Evolutionary conservation across 1,140 invertebrate genomes (phyloP).

Genomic region (Ceratitis capitata): DNA sequence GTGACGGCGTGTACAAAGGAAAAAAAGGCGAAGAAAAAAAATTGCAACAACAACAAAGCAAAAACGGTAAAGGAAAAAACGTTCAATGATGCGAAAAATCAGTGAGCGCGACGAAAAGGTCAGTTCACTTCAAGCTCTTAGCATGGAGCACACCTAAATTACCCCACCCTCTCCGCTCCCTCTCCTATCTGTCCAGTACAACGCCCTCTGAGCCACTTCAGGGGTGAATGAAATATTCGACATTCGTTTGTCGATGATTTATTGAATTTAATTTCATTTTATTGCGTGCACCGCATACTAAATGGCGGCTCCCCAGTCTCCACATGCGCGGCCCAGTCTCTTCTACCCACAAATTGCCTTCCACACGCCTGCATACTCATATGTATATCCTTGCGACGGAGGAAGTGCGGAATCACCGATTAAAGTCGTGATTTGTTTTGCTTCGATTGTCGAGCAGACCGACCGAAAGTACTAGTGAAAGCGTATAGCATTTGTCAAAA

Average conservation of each 20-base stretch:
- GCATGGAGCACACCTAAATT: too few relatives aligned
- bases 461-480: background rate
- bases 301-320: background rate
- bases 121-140: background rate
- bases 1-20: background rate
- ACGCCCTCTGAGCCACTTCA: background rate
- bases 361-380: background rate
- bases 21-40: background rate
- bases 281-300: background rate
- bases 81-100: slow-evolving; percentile 1
- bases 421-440: background rate
- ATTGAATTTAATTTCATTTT: slow-evolving; percentile 35
- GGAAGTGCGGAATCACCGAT: background rate
- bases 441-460: background rate
- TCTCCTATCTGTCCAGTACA: background rate
- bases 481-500: background rate
- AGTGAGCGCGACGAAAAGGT: slow-evolving; percentile 11
- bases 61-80: background rate
- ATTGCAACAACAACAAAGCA: background rate
- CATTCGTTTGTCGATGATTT: slow-evolving; percentile 29
- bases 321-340: background rate
- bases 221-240: background rate
- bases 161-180: background rate
- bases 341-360: background rate
- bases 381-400: background rate